Base-by-base conservation (phyloP, 2,113 vertebrate species). In the Tetrao urogallus region DNA sequence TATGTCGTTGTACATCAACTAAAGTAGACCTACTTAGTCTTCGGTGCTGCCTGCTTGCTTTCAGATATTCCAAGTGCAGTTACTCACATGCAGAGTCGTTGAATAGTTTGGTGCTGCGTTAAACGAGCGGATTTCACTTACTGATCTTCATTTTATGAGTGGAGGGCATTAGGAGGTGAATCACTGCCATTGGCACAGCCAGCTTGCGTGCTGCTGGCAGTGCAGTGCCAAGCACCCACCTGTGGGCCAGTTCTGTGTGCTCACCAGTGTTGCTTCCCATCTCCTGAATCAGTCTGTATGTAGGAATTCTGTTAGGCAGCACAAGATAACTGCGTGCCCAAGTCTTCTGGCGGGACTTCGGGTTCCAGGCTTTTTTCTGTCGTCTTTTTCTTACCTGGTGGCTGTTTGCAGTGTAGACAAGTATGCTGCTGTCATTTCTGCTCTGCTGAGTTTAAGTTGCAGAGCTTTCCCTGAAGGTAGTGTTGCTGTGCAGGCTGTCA, bases 201-300 rank as follows among this genome's bases (percentile, higher is more conserved):
- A 19, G 36, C 32, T 50, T 74, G 47, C 47, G 7, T 70, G 0
- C 43, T 71, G 0, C 40, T 58, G 1, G 32, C 48, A 43, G 72
- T 43, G 11, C 1, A 1, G 43, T 48, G 7, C 50, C 28, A 73
- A 42, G 28, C 11, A 21, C 13, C 43, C 64, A 45, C 8, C 8
- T 42, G 14, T 17, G 21, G 32, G 52, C 28, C 34, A 27, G 38
- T 17, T 42, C 36, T 42, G 16, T 45, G n/a, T 40, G 21, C 83
- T 47, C 65, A 50, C 32, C 60, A 71, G 0, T 4, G 19, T 15
- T n/a, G 24, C 54, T 63, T 43, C 57, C 34, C 40, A 17, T 69
- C 57, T 88, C 9, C 0, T 4, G 12, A 32, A 1, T 66, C 10
- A 38, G 6, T 4, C 43, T 47, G 10, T 34, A 8, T 1, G 42